Evolutionary conservation across 2,113 vertebrate species (phyloP).

Genomic region (Trematocara unimaculatum): DNA sequence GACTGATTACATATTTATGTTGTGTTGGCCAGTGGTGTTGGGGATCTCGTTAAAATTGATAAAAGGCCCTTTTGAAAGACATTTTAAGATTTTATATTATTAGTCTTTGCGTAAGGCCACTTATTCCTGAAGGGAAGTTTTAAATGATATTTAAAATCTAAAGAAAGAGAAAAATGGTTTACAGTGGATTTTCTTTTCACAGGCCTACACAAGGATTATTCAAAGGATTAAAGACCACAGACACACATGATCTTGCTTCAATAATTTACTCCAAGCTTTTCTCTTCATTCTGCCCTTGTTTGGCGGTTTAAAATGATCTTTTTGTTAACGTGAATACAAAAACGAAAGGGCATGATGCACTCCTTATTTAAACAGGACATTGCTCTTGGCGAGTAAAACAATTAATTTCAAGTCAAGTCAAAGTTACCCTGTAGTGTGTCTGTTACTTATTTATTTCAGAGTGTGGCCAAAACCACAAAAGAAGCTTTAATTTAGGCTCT

Average conservation of each 20-base stretch:
- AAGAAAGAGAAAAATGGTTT: background rate
- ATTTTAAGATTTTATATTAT: background rate
- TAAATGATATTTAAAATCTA: background rate
- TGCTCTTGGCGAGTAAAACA: conserved; percentile 29
- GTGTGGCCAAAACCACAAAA: background rate
- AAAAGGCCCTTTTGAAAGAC: background rate
- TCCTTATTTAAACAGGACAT: conserved; percentile 2
- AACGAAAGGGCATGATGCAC: background rate
- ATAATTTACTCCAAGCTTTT: background rate
- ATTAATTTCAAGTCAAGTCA: conserved; percentile 34
- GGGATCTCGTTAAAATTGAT: background rate
- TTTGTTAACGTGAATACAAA: background rate
- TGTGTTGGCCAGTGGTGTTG: background rate
- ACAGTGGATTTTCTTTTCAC: background rate
- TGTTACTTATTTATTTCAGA: background rate
- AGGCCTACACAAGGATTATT: background rate
- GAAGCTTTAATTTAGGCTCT: conserved; percentile 5
- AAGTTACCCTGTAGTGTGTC: background rate
- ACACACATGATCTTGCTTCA: background rate
- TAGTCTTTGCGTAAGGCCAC: background rate
- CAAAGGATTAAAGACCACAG: background rate
- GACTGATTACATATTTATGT: background rate
- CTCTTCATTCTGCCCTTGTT: background rate
- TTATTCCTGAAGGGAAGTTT: background rate
- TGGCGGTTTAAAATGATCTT: background rate